Evolutionary conservation across 2,888 invertebrate genomes (phyloP), one percentile per base, ranked within the genome.

Genomic region (Trichopoda pennipes): DNA sequence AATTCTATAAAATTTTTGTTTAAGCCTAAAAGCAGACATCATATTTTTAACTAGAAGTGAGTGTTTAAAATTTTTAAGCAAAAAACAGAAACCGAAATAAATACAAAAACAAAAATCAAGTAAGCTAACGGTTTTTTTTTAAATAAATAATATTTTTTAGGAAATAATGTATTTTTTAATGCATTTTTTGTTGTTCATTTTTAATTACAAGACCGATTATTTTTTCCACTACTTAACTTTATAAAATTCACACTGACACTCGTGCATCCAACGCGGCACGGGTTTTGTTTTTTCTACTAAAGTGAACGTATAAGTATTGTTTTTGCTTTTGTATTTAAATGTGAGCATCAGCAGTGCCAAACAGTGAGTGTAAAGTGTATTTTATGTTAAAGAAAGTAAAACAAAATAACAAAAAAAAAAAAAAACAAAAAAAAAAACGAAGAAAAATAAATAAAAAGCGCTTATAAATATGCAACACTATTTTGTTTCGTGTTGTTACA

Each of bases 381-480:
- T 49, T 51, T 49, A 47, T 58, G 35, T 28, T 16, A 19, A 28
- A 19, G 32, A 55, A 21, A 28, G 19, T 14, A 17, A 28, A 19
- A 42, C 47, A 78, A 28, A 1, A 44, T 35, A 60, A 21, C 21
- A 61, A 21, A 17, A 60, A 32, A 28, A 60, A 21, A 28, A 28
- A 17, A 17, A 28, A 19, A 42, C 47, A 78, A 28, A 1, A 44
- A 49, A 60, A 21, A 32, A 61, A 21, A 17, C 17, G 2, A 64
- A 53, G 23, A 53, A 64, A 19, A 12, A 32, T 32, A 56, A 17
- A 32, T 17, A 17, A 17, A 47, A 47, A 6, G 47, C 69, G 51
- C 84, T 76, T 75, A 80, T 80, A 84, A 84, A 82, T 84, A 78
- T 80, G 84, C 84, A 84, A 84, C 81, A 81, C 78, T 79, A 81